phyloP scores from a whole-genome alignment of 2,797 vertebrate genomes.

The Labeo calbasu region DNA sequence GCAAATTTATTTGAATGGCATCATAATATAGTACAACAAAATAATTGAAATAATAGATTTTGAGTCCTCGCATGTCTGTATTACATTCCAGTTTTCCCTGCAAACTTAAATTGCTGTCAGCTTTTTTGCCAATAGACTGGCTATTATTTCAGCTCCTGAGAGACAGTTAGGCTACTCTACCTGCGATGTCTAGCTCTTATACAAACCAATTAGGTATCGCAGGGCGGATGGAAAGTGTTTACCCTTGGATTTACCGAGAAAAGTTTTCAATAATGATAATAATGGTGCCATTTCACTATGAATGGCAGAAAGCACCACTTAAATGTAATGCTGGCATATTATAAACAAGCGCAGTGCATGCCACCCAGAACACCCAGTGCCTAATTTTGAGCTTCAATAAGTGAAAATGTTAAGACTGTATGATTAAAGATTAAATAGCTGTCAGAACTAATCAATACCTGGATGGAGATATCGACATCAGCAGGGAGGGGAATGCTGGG shows the following conservation, averaged over 20 bases:
- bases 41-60: conserved; percentile 20
- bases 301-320: conserved; percentile 14
- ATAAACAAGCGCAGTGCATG: background rate
- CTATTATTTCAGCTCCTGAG: background rate
- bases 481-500: conserved; percentile 60
- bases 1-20: conserved; percentile 3
- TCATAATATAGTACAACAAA: background rate
- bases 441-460: conserved; percentile 65
- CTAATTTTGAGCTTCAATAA: conserved; percentile 8
- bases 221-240: background rate
- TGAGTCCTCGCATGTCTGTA: background rate
- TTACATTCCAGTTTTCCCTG: background rate
- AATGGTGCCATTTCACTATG: background rate
- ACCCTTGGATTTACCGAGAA: background rate
- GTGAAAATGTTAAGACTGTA: background rate
- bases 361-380: background rate
- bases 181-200: background rate
- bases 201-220: conserved; percentile 24
- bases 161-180: background rate
- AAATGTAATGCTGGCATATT: background rate
- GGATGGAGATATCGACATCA: conserved; percentile 72
- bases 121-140: background rate
- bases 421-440: conserved; percentile 21
- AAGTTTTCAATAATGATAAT: conserved; percentile 27
- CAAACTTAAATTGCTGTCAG: conserved; percentile 24